A percentile compares a stretch with the other conserved stretches of the same genome.
Conservation (phyloP, 2,888 invertebrate species). For the Dryomyza anilis region DNA sequence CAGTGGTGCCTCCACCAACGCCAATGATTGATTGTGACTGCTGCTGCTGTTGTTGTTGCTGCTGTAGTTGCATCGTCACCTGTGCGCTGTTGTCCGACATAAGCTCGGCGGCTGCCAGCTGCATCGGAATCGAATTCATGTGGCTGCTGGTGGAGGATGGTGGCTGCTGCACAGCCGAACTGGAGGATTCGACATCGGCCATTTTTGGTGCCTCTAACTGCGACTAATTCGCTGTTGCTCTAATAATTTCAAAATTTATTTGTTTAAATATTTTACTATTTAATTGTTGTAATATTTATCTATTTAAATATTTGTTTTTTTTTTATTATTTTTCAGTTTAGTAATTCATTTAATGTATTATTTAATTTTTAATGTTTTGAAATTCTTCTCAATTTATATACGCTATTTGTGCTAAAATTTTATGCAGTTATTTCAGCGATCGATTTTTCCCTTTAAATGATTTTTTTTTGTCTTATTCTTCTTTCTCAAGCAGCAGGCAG, state of each 20-base stretch:
- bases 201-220: too few species aligned
- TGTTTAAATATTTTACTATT: background rate
- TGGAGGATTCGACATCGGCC: constrained; percentile 64
- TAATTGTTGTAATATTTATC: background rate
- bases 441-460: constrained; percentile 29
- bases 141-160: constrained; percentile 52
- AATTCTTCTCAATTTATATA: too few species aligned
- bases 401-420: too few species aligned
- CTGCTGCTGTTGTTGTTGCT: constrained; percentile 39
- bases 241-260: background rate
- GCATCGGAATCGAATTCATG: constrained; percentile 52
- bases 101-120: constrained; percentile 50
- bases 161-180: constrained; percentile 61
- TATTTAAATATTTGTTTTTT: background rate
- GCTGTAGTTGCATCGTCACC: constrained; percentile 46
- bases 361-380: too few species aligned
- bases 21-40: constrained; percentile 30
- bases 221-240: background rate
- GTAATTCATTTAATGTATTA: too few species aligned
- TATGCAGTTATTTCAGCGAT: too few species aligned
- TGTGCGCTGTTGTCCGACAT: constrained; percentile 43
- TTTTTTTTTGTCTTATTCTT: constrained; percentile 13
- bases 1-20: constrained; percentile 21
- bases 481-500: too few species aligned
- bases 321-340: too few species aligned